phyloP scores from a whole-genome alignment of 2,888 invertebrate species.

The Rhodophaea formosa region DNA sequence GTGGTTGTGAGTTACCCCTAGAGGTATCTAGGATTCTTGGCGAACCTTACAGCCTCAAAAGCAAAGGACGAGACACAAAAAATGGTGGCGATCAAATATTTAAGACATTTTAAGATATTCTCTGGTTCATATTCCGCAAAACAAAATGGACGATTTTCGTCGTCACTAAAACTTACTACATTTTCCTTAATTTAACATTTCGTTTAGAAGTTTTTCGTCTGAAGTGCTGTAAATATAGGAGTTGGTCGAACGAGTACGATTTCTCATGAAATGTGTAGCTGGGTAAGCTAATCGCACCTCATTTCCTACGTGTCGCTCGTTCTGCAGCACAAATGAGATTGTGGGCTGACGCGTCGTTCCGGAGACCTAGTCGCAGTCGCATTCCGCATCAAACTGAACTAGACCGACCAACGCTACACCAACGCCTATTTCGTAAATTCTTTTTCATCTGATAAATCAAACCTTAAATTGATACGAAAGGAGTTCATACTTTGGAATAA shows the following conservation, averaged over 20 bases:
- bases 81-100: no score
- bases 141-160: no score
- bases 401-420: slow-evolving; percentile 18
- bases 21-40: no score
- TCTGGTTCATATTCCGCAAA: no score
- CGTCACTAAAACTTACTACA: no score
- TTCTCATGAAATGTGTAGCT: slow-evolving; percentile 27
- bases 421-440: slow-evolving; percentile 5
- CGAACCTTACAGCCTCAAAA: no score
- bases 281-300: slow-evolving; percentile 66
- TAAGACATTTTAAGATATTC: no score
- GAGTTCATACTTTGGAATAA: no score
- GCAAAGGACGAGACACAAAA: no score
- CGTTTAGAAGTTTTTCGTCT: no score
- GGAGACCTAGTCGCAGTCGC: slow-evolving; percentile 53
- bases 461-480: background rate
- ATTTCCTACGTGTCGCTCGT: slow-evolving; percentile 67
- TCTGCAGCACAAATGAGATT: slow-evolving; percentile 68
- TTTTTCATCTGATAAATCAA: slow-evolving; percentile 14
- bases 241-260: background rate
- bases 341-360: slow-evolving; percentile 61
- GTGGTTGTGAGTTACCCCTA: no score
- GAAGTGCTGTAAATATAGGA: background rate
- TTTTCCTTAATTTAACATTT: no score
- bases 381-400: slow-evolving; percentile 44